Percentiles rank a stretch among this genome's conserved stretches.
These are phyloP conservation scores for Bombyx mandarina DNA, from an alignment of 1,140 invertebrate genomes.

Conservation along the genomic window DNA sequence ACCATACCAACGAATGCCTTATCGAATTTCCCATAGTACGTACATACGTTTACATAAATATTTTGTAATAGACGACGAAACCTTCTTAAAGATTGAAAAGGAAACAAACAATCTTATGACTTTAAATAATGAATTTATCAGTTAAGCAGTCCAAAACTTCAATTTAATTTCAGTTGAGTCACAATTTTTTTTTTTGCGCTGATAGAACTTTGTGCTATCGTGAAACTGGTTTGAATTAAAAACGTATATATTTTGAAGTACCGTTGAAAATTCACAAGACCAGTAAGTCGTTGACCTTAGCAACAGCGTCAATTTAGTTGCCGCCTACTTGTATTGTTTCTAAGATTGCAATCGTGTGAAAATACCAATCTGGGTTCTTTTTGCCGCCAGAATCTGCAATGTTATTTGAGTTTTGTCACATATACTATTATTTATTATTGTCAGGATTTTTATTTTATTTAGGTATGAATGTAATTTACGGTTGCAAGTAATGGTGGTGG, in stretches of 20 bases:
- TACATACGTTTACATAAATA: too few species aligned
- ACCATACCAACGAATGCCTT: constrained; percentile 32
- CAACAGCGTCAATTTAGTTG: constrained; percentile 35
- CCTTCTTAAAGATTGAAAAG: too few species aligned
- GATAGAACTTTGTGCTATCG: too few species aligned
- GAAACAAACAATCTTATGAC: too few species aligned
- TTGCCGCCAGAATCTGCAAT: constrained; percentile 15
- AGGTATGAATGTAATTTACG: not conserved
- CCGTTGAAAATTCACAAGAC: not conserved
- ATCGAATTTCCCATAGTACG: constrained; percentile 29
- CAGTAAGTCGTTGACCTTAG: constrained; percentile 41
- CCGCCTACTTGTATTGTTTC: constrained; percentile 49
- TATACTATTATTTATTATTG: not conserved
- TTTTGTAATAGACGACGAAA: too few species aligned
- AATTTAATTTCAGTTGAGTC: too few species aligned
- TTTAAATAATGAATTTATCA: too few species aligned
- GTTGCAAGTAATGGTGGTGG: not conserved
- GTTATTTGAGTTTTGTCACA: constrained; percentile 8
- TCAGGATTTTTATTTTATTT: not conserved
- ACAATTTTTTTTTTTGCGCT: too few species aligned
- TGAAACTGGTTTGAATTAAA: too few species aligned
- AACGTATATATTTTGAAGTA: not conserved
- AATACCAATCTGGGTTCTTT: constrained; percentile 30
- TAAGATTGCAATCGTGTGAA: constrained; percentile 57
- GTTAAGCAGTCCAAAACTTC: too few species aligned